These are phyloP conservation scores for Macquaria australasica DNA, from an alignment of 2,113 vertebrate species.

Conservation along the genomic window DNA sequence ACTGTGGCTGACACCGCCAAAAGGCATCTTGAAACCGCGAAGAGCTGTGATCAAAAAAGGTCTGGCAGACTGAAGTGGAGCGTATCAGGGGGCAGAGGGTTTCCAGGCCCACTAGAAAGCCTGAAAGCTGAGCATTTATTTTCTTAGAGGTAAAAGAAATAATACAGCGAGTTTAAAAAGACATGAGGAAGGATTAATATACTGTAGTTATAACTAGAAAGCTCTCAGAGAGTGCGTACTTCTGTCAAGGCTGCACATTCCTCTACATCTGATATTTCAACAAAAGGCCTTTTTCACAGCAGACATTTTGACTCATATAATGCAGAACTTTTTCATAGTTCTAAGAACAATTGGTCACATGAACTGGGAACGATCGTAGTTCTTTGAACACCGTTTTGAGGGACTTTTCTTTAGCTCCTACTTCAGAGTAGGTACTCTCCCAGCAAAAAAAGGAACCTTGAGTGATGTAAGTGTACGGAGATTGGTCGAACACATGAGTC, in stretches of 20 bases:
- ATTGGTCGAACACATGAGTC: too few species aligned
- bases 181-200: background rate
- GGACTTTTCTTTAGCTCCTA: too few species aligned
- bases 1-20: constrained; percentile 1
- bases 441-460: too few species aligned
- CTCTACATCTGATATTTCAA: background rate
- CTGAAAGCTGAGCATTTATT: background rate
- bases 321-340: too few species aligned
- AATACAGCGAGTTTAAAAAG: background rate
- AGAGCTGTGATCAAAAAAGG: constrained; percentile 3
- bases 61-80: constrained; percentile 9
- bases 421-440: too few species aligned
- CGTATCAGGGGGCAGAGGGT: background rate
- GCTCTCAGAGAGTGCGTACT: background rate
- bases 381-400: too few species aligned
- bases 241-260: constrained; percentile 1
- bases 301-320: background rate
- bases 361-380: too few species aligned
- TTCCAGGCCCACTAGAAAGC: background rate
- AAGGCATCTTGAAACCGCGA: constrained; percentile 8
- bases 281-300: constrained; percentile 1
- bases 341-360: too few species aligned
- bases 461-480: too few species aligned
- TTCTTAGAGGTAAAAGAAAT: background rate
- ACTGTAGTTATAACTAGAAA: background rate